A percentile compares a stretch with the other conserved stretches of the same genome.
Evolutionary conservation across 2,113 vertebrate genomes (phyloP).

Genomic region (Rutilus rutilus): DNA sequence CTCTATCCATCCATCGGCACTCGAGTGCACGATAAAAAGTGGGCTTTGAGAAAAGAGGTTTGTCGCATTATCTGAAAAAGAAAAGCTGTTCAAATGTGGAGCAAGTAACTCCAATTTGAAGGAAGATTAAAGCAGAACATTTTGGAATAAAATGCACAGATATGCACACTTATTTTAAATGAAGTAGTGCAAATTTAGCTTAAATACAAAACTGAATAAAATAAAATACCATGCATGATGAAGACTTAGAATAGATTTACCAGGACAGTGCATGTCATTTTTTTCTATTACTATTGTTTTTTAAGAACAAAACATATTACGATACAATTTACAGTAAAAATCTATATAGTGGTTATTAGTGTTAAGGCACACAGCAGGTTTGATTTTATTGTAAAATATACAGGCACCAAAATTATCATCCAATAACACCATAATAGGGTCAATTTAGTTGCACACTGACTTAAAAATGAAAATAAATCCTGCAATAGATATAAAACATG

Average conservation of each 20-base stretch:
- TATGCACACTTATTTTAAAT: not conserved
- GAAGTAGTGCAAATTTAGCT: not conserved
- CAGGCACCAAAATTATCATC: not conserved
- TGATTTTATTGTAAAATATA: not conserved
- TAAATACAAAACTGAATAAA: not conserved
- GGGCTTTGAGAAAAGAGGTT: not conserved
- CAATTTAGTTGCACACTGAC: not conserved
- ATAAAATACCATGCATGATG: not conserved
- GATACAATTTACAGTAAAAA: not conserved
- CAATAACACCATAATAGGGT: not conserved
- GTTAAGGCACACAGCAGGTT: not conserved
- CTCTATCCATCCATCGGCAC: not conserved
- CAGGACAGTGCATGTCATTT: not conserved
- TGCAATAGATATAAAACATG: not conserved
- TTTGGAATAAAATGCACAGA: not conserved
- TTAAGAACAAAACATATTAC: not conserved
- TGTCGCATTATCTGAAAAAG: not conserved
- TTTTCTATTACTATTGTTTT: no score
- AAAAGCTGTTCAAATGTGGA: not conserved
- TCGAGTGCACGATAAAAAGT: not conserved
- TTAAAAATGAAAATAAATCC: not conserved
- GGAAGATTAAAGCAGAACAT: not conserved
- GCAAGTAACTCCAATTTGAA: not conserved
- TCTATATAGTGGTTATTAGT: not conserved
- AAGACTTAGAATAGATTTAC: not conserved